phyloP scores from a whole-genome alignment of 1,140 invertebrate species.

The Zophobas morio region DNA sequence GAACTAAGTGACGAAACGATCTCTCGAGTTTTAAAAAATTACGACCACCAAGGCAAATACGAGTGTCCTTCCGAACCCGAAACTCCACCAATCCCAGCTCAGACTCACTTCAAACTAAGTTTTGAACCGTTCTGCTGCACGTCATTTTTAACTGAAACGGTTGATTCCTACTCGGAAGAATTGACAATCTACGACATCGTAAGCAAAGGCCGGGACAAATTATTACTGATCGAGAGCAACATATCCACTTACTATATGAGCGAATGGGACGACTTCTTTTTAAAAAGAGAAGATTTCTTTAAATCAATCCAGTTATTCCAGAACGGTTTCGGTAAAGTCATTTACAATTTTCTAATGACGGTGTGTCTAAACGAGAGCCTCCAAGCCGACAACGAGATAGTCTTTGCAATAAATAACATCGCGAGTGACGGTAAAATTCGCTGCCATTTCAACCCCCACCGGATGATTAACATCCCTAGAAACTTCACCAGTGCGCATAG shows the following conservation, averaged over 20 bases:
- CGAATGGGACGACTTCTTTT: conserved; percentile 39
- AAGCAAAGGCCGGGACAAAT: conserved; percentile 29
- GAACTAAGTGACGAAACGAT: conserved; percentile 12
- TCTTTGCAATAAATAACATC: conserved; percentile 17
- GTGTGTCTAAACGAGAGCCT: background rate
- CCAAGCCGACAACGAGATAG: conserved; percentile 19
- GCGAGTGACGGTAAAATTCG: background rate
- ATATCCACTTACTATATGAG: conserved; percentile 16
- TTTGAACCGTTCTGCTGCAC: conserved; percentile 34
- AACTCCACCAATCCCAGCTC: background rate
- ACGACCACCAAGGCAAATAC: background rate
- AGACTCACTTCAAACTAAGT: conserved; percentile 23
- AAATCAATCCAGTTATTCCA: conserved; percentile 13
- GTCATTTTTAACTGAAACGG: conserved; percentile 13
- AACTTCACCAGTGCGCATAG: conserved; percentile 11
- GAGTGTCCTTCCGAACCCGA: conserved; percentile 2
- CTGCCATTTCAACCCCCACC: background rate
- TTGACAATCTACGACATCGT: conserved; percentile 41
- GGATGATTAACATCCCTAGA: background rate
- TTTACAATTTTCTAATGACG: conserved; percentile 22
- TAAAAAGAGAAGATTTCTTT: conserved; percentile 12
- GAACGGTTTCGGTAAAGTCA: conserved; percentile 30
- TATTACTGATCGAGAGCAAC: conserved; percentile 23
- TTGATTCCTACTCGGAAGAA: conserved; percentile 13
- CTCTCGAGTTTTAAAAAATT: conserved; percentile 7